Base-by-base conservation (phyloP, 2,797 vertebrate species). In the Distichodus sexfasciatus region DNA sequence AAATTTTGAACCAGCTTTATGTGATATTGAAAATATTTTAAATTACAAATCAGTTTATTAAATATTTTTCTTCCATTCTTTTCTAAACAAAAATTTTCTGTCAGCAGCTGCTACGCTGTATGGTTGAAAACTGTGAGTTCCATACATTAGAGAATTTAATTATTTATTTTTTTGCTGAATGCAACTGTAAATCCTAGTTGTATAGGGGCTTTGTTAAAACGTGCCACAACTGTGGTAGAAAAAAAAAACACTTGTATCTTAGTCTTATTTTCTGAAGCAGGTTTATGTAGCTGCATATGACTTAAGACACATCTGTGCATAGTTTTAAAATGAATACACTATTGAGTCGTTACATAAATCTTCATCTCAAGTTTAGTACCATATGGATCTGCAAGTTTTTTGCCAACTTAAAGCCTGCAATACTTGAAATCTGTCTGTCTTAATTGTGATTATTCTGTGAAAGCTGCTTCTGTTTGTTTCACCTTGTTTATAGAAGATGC, bases 401-500 rank as follows among this genome's bases (percentile, higher is more conserved):
- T 76, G 76, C 83, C 79, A 78, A 46, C 84, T 89, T 88, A 83
- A 83, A 86, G 86, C 85, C 89, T 91, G 87, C 83, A 78, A 87
- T 88, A 92, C 89, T 91, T 92, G 89, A 91, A n/a, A 91, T 82
- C 17, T 69, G 61, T 77, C 72, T 54, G 53, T 75, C 19, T 35
- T 43, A 58, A 65, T 57, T 29, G 57, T 55, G 79, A 81, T 82
- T 87, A 85, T 86, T 83, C 76, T 77, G 75, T 74, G 48, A 79
- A 71, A 53, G 70, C 51, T 73, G 74, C 69, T 81, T 65, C 59
- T 53, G 50, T 17, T 31, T 76, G 58, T 38, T 54, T 41, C 28
- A 46, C 51, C 26, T 15, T 26, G 3, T 41, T 15, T 54, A 21
- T 15, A 41, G 17, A 23, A 66, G 43, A 29, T 70, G 47, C 48